A percentile compares a stretch with the other conserved stretches of the same genome.
Conservation (phyloP, 2,888 invertebrate species). For the Thymelicus lineola region DNA sequence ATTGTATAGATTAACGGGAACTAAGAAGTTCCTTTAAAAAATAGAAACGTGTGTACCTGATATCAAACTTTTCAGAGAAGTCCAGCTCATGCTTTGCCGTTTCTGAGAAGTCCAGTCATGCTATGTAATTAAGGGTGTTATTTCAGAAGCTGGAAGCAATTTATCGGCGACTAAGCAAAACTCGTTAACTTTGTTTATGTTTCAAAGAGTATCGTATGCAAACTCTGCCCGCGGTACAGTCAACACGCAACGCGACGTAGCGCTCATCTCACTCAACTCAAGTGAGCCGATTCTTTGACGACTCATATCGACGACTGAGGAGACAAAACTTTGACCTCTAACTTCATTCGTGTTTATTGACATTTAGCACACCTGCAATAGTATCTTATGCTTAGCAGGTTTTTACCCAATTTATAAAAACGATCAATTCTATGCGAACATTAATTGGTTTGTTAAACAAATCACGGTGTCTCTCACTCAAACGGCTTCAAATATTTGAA, state of each 20-base stretch:
- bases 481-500: background rate
- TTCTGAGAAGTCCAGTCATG: no score
- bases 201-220: background rate
- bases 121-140: no score
- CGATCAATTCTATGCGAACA: background rate
- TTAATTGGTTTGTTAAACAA: background rate
- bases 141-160: no score
- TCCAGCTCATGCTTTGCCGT: no score
- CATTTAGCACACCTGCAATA: background rate
- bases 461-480: background rate
- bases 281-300: no score
- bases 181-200: background rate
- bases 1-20: no score
- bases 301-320: no score
- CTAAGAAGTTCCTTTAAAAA: no score
- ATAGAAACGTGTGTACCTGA: no score
- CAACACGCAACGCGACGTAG: conserved; percentile 19
- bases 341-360: background rate
- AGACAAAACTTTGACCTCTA: background rate
- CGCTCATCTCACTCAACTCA: no score
- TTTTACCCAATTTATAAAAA: background rate
- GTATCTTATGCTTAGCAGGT: background rate
- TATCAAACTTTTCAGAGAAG: no score
- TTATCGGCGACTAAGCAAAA: background rate
- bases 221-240: conserved; percentile 17